Evolutionary conservation across 1,140 invertebrate species (phyloP).

Genomic region (Drosophila ercepeae): DNA sequence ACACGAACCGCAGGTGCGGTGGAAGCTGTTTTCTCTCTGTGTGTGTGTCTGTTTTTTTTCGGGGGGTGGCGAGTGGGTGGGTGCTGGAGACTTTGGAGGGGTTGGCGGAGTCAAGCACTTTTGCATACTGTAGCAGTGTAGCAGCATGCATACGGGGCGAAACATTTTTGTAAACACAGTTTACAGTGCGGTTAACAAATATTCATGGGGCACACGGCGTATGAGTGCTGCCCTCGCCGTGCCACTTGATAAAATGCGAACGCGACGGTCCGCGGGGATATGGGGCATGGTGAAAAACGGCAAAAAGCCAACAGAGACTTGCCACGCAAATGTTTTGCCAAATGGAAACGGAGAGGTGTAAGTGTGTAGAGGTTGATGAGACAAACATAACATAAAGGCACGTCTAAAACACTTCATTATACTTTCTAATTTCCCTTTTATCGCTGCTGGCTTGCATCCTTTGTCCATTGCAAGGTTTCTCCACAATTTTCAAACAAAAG

Average conservation of each 20-base stretch:
- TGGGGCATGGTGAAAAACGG: constrained; percentile 19
- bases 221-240: constrained; percentile 58
- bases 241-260: constrained; percentile 65
- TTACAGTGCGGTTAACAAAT: constrained; percentile 66
- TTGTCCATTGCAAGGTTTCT: not conserved
- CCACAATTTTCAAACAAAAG: not conserved
- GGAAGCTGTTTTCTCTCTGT: constrained; percentile 8
- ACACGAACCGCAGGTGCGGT: constrained; percentile 45
- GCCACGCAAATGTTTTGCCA: constrained; percentile 24
- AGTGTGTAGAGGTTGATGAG: constrained; percentile 5
- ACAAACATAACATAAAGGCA: constrained; percentile 41
- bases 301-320: constrained; percentile 42
- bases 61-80: not conserved
- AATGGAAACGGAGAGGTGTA: not conserved
- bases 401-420: constrained; percentile 63
- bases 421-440: constrained; percentile 61
- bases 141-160: constrained; percentile 45
- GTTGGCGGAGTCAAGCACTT: constrained; percentile 23
- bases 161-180: constrained; percentile 63
- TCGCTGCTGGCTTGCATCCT: constrained; percentile 3
- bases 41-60: too few relatives aligned
- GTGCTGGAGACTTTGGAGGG: not conserved
- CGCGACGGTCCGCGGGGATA: constrained; percentile 36
- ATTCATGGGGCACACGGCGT: constrained; percentile 68
- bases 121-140: constrained; percentile 44